Evolutionary conservation across 2,113 vertebrate species (phyloP).

Genomic region (Eublepharis macularius): DNA sequence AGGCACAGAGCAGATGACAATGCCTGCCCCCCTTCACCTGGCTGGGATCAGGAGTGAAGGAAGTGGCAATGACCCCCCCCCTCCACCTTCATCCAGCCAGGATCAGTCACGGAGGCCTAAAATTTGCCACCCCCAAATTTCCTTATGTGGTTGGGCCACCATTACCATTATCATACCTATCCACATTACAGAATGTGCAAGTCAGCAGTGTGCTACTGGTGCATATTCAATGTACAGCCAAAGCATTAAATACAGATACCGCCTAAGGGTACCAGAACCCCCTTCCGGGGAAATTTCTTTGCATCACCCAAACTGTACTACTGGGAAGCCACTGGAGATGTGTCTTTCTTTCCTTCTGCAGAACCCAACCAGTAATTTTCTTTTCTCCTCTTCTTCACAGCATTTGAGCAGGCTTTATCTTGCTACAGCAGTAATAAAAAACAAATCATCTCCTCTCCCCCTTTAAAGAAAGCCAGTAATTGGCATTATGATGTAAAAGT

Average conservation of each 20-base stretch:
- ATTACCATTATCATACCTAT: not conserved
- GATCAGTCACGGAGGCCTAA: too few species aligned
- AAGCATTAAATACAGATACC: not conserved
- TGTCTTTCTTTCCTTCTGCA: not conserved
- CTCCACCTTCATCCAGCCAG: too few species aligned
- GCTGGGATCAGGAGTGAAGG: too few species aligned
- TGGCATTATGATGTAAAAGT: conserved; percentile 42
- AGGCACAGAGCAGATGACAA: too few species aligned
- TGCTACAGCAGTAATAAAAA: conserved; percentile 24
- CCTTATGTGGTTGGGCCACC: not conserved
- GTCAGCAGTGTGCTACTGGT: not conserved
- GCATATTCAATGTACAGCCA: too few species aligned
- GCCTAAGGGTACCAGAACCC: not conserved
- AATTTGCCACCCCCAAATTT: too few species aligned
- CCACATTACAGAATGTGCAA: too few species aligned
- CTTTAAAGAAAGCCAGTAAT: conserved; percentile 49
- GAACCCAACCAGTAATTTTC: not conserved
- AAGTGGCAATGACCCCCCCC: too few species aligned
- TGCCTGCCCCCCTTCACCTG: too few species aligned
- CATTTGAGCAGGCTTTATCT: conserved; percentile 9
- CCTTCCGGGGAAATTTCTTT: not conserved
- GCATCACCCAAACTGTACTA: not conserved
- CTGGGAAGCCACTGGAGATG: not conserved
- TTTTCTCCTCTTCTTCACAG: conserved; percentile 10
- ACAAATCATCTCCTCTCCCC: conserved; percentile 17